Evolutionary conservation across 53 echinoderm and acorn worm species (phyloP), one percentile per base, ranked within the genome.

Genomic region (Astropecten irregularis): DNA sequence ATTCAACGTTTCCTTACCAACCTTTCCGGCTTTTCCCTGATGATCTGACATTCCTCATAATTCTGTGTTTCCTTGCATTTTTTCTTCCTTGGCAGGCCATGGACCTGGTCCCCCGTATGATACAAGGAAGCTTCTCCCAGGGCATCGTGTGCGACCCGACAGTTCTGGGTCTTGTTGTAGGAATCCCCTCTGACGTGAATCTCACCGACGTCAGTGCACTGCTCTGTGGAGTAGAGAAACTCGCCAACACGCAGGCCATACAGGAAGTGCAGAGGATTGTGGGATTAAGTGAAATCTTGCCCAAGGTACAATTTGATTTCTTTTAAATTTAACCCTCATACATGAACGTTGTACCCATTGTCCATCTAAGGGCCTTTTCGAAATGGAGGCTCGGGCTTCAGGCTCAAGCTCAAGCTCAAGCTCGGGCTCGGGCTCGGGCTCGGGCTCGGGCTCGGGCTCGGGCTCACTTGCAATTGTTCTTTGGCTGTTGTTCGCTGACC

Each of bases 111-210:
- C 10, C 86, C 8, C 52, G 74, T 11, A 52, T 89, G 25, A 20
- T 92, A 8, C 72, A 76, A 56, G 92, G 92, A 1, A 34, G 76
- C 3, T 58, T 93, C 0, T 47, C 48, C 13, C 76, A 73, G 47
- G 61, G 62, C 6, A 3, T 69, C 4, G 77, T 84, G 13, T 89
- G 89, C 40, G 42, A 74, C 26, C 68, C 33, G n/a, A 59, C 77
- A 10, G 26, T 35, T 13, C 67, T 89, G 35, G 16, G 39, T 49
- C 31, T 46, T n/a, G 19, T 69, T 53, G 23, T 57, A 1, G 68
- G 52, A 34, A 31, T 84, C 38, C 71, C 83, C 8, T 18, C n/a
- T 36, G 16, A 16, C 33, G 13, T 52, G 0, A 69, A 77, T 35
- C 37, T 69, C 8, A 49, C 56, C 0, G 77, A 68, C 30, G 46